phyloP scores from a whole-genome alignment of 2,797 vertebrate species.

The Pangasius krempfi region DNA sequence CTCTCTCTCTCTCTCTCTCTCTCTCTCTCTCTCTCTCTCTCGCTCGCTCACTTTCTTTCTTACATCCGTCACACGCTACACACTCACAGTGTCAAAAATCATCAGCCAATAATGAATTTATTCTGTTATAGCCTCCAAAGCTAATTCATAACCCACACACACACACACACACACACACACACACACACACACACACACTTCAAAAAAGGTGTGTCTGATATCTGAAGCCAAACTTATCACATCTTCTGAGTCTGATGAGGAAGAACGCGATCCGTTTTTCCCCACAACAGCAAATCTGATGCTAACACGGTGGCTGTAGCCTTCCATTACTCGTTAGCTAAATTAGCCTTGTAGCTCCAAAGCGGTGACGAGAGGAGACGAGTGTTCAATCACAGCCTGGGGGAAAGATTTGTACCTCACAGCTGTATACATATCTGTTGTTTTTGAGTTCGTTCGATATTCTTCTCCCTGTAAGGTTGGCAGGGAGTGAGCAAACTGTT shows the following conservation, averaged over 20 bases:
- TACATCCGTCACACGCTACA: neutral
- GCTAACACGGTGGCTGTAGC: neutral
- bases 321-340: neutral
- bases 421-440: neutral
- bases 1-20: neutral
- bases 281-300: neutral
- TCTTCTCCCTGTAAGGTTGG: slow-evolving; percentile 66
- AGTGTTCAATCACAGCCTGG: neutral
- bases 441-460: neutral
- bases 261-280: neutral
- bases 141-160: neutral
- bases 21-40: neutral
- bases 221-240: neutral
- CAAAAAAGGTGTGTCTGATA: neutral
- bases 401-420: neutral
- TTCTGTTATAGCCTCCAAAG: neutral
- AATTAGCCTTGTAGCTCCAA: neutral
- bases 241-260: neutral
- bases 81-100: neutral
- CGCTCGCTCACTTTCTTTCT: neutral
- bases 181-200: neutral
- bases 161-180: neutral
- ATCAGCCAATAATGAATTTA: neutral
- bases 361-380: neutral
- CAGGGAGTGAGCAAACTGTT: slow-evolving; percentile 66